A percentile compares a stretch with the other conserved stretches of the same genome.
Evolutionary conservation across 1,140 invertebrate species (phyloP).

Genomic region (Papilio dardanus): DNA sequence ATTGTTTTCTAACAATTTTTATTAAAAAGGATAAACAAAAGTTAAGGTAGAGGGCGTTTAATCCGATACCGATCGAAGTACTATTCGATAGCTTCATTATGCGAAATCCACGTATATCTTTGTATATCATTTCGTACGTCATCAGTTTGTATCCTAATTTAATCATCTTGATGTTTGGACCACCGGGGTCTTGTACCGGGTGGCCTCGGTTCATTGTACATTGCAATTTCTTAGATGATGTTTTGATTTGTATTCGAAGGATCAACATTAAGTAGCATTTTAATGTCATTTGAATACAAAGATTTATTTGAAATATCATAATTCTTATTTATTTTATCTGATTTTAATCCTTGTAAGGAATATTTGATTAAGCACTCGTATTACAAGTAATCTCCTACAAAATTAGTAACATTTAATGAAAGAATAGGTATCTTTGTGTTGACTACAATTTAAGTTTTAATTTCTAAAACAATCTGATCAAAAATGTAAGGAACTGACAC

Average conservation of each 20-base stretch:
- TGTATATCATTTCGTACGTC: conserved; percentile 81
- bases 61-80: conserved; percentile 52
- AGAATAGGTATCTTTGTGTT: no score
- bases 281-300: conserved; percentile 16
- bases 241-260: conserved; percentile 31
- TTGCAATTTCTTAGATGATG: conserved; percentile 50
- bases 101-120: conserved; percentile 68
- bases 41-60: conserved; percentile 50
- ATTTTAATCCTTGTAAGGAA: conserved; percentile 10
- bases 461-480: no score
- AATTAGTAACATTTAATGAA: no score
- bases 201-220: conserved; percentile 63
- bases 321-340: not conserved
- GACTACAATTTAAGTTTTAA: no score
- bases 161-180: conserved; percentile 80
- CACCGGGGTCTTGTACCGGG: conserved; percentile 71
- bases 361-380: not conserved
- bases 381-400: not conserved
- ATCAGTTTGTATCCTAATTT: conserved; percentile 78
- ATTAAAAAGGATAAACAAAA: no score
- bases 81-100: conserved; percentile 81
- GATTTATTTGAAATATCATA: conserved; percentile 3
- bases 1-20: no score
- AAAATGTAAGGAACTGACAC: no score
- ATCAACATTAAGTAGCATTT: conserved; percentile 3